Base-by-base conservation (phyloP, 1,140 invertebrate species). In the Micrasema longulum region DNA sequence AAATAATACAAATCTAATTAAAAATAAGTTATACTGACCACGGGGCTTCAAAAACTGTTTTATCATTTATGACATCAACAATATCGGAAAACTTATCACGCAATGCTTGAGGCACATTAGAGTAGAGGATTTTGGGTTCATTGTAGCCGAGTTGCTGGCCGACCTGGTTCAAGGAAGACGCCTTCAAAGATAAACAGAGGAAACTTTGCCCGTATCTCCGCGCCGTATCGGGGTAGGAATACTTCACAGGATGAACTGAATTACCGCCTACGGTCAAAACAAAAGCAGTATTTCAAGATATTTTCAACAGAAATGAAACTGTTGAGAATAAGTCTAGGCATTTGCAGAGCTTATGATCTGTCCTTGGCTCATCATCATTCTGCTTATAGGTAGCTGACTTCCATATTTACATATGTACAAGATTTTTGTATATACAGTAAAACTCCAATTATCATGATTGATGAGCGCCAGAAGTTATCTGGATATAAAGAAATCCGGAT, bases 141-240 rank as follows among this genome's bases (percentile, higher is more conserved):
- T 95, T 95, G 79, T 89, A 94, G 74, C 89, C 88, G 23, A 96
- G 79, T 77, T 93, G 91, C 48, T 83, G 80, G 2, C 91, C 93
- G 52, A 96, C 88, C 71, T 86, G 85, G 77, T 95, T 87, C 31
- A 95, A 80, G 50, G 91, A 87, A 18, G 84, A 79, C 0, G 85
- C 78, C 41, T 88, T 84, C 5, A 96, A 82, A 0, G 91, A 92
- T 35, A 97, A 85, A 80, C 96, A 98, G 0, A 98, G 83, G 73
- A 96, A 92, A 35, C 91, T 93, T 82, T 98, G 97, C 0, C 96
- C 96, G 82, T 92, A 94, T 10, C 83, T 80, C 66, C 82, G 82
- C 0, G 92, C 95, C 2, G 89, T 91, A 0, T 83, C 55, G 10
- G 95, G 95, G 84, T 94, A 97, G 6, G 76, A 79, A 79, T 96